These are phyloP conservation scores for Taurulus bubalis DNA, from an alignment of 2,113 vertebrate species.

Conservation along the genomic window DNA sequence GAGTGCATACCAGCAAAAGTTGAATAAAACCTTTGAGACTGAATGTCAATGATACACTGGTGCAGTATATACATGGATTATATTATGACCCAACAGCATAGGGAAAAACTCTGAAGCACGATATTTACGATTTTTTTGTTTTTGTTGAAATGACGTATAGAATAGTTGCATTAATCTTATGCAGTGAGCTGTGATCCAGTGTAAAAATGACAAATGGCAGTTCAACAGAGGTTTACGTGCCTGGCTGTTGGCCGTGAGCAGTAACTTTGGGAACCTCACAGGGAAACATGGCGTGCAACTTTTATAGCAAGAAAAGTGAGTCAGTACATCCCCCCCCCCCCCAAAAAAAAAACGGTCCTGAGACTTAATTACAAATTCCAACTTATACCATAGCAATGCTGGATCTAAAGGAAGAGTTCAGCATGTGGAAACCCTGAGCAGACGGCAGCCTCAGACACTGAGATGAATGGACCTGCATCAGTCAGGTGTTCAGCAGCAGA, in stretches of 20 bases:
- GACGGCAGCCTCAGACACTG: not conserved
- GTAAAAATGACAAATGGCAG: not conserved
- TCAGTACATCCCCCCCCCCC: not conserved
- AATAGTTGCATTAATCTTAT: not conserved
- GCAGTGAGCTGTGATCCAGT: not conserved
- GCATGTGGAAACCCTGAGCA: not conserved
- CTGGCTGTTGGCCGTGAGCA: not conserved
- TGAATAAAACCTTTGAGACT: not conserved
- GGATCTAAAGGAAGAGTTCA: not conserved
- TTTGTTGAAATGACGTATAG: not conserved
- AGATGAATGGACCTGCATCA: conserved; percentile 8
- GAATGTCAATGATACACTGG: not conserved
- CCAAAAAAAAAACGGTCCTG: too few species aligned
- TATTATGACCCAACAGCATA: not conserved
- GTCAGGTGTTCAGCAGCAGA: conserved; percentile 3
- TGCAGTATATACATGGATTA: not conserved
- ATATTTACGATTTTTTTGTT: not conserved
- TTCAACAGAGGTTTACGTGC: not conserved
- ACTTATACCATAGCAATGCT: not conserved
- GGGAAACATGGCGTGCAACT: not conserved
- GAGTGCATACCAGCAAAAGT: not conserved
- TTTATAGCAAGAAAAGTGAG: not conserved
- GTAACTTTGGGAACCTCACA: not conserved
- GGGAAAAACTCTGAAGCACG: not conserved
- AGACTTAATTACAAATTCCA: too few species aligned